A percentile compares a stretch with the other conserved stretches of the same genome.
These are phyloP conservation scores for Aphidius ervi DNA, from an alignment of 1,140 invertebrate species.

Conservation along the genomic window DNA sequence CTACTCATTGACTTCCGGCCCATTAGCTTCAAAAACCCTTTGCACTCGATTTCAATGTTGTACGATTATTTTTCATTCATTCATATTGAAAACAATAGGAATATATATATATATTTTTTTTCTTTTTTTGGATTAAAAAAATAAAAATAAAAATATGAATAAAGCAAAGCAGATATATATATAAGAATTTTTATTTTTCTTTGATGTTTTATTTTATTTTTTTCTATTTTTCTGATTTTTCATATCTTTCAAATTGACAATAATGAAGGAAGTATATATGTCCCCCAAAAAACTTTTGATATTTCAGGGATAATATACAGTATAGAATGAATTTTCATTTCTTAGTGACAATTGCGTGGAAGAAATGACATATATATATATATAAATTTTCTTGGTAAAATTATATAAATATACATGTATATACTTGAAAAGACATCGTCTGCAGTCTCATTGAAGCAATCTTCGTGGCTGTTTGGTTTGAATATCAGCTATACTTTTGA, in stretches of 20 bases:
- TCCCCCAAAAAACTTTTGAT: slow-evolving; percentile 1
- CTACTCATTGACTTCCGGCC: slow-evolving; percentile 9
- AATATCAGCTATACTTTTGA: not conserved
- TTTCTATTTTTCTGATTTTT: too few relatives aligned
- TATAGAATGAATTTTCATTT: too few relatives aligned
- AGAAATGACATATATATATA: too few relatives aligned
- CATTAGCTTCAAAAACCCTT: slow-evolving; percentile 12
- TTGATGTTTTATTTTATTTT: too few relatives aligned
- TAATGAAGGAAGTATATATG: not conserved
- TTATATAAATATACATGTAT: not conserved
- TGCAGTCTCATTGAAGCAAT: not conserved
- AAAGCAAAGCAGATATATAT: too few relatives aligned
- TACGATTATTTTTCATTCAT: not conserved
- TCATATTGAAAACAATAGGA: not conserved
- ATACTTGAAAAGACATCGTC: too few relatives aligned
- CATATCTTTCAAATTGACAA: not conserved
- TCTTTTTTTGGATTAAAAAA: not conserved
- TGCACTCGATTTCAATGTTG: not conserved
- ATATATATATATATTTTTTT: not conserved
- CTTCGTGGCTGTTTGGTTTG: not conserved
- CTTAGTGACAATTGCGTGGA: too few relatives aligned
- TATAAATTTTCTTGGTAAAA: too few relatives aligned
- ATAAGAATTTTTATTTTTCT: too few relatives aligned
- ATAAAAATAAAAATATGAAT: not conserved
- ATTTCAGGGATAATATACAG: too few relatives aligned